A percentile compares a stretch with the other conserved stretches of the same genome.
Evolutionary conservation across 2,797 vertebrate species (phyloP).

Genomic region (Atherinosoma microstoma): DNA sequence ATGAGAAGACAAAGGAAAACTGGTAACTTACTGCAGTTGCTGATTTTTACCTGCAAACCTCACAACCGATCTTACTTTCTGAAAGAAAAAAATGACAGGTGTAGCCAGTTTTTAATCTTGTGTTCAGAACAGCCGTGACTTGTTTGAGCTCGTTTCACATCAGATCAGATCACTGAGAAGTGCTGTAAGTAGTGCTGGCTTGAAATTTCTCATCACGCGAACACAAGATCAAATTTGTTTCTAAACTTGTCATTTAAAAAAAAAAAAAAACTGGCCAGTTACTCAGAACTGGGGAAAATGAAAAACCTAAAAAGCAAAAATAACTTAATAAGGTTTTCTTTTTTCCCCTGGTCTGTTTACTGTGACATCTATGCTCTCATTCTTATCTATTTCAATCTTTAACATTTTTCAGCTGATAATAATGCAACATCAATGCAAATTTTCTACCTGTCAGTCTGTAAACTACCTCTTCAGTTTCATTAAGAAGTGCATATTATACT

Average conservation of each 20-base stretch:
- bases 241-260: constrained; percentile 46
- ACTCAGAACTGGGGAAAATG: constrained; percentile 35
- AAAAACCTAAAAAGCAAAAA: background rate
- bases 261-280: background rate
- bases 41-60: background rate
- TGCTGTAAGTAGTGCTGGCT: background rate
- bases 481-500: background rate
- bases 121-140: background rate
- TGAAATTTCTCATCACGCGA: background rate
- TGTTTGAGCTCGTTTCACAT: background rate
- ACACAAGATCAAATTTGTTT: constrained; percentile 19
- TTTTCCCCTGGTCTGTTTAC: constrained; percentile 46
- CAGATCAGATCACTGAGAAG: background rate
- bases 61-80: constrained; percentile 1
- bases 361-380: constrained; percentile 6
- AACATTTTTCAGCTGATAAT: constrained; percentile 5
- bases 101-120: constrained; percentile 18
- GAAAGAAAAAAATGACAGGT: constrained; percentile 32
- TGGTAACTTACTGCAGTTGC: constrained; percentile 76
- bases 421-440: constrained; percentile 5
- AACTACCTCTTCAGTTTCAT: background rate
- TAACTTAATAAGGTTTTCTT: background rate
- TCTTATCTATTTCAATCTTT: constrained; percentile 5
- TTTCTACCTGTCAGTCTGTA: background rate
- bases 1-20: constrained; percentile 89